These are phyloP conservation scores for Crossocerus cetratus DNA, from an alignment of 2,888 invertebrate species.

Conservation along the genomic window DNA sequence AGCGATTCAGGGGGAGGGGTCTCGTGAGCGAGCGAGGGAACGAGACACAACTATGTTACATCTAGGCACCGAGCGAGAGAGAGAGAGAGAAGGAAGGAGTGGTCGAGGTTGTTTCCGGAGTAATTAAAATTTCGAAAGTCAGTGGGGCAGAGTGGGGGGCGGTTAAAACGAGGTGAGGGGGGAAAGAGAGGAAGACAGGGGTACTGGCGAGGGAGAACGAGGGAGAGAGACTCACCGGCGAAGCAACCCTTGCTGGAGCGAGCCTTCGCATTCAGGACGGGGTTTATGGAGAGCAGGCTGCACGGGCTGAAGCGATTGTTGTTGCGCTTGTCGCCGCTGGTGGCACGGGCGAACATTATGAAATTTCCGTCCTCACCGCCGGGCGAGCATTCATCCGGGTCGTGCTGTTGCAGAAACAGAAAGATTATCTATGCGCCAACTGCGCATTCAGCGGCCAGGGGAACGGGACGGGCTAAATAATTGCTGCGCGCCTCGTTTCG, in stretches of 20 bases:
- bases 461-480: no score
- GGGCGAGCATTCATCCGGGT: slow-evolving; percentile 93
- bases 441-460: no score
- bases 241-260: slow-evolving; percentile 93
- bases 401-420: slow-evolving; percentile 82
- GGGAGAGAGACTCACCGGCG: slow-evolving; percentile 80
- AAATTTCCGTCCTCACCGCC: slow-evolving; percentile 97
- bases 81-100: no score
- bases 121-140: slow-evolving; percentile 39
- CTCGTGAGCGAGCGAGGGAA: no score
- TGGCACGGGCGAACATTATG: slow-evolving; percentile 99
- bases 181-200: no score
- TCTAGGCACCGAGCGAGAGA: no score
- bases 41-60: no score
- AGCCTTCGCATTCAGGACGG: slow-evolving; percentile 92
- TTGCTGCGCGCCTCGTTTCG: no score
- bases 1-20: no score
- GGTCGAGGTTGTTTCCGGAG: slow-evolving; percentile 17
- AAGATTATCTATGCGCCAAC: slow-evolving; percentile 45
- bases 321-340: slow-evolving; percentile 96
- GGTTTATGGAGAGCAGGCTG: slow-evolving; percentile 92
- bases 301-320: slow-evolving; percentile 98
- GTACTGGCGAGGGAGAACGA: no score
- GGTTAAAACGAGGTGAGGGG: no score
- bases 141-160: not conserved